Evolutionary conservation across 23 tunicate species (phyloP).

Genomic region (Styela clava): DNA sequence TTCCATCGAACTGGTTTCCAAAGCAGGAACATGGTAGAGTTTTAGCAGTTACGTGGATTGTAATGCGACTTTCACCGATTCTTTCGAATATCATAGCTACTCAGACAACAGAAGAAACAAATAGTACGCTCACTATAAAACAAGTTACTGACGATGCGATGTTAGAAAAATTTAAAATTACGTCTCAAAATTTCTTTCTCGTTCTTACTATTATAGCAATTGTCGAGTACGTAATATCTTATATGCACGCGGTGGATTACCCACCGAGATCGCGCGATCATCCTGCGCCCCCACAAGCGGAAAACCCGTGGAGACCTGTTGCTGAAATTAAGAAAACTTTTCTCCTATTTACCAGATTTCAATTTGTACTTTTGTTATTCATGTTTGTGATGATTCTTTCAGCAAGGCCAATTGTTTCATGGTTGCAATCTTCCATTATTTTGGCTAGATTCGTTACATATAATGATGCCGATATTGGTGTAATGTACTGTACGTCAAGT

Average conservation of each 20-base stretch:
- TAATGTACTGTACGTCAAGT: background rate
- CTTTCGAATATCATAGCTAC: background rate
- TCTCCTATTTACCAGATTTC: background rate
- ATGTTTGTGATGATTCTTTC: background rate
- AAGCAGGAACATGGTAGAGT: background rate
- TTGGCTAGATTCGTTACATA: background rate
- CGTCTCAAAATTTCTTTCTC: background rate
- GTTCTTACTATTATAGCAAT: background rate
- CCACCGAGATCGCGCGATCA: background rate
- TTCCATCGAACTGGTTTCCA: background rate
- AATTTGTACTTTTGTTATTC: background rate
- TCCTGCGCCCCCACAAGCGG: background rate
- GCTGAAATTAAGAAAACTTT: background rate
- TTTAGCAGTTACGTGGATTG: background rate
- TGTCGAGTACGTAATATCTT: background rate
- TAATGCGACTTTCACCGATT: background rate
- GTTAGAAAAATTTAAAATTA: background rate
- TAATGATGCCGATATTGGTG: background rate
- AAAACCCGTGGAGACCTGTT: background rate
- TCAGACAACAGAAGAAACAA: background rate
- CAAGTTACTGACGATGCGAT: background rate
- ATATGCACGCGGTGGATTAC: background rate
- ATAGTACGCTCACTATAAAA: background rate
- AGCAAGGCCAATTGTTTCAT: background rate
- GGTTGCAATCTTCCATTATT: constrained; percentile 5